These are phyloP conservation scores for Adela reaumurella DNA, from an alignment of 2,888 invertebrate genomes.

Conservation along the genomic window DNA sequence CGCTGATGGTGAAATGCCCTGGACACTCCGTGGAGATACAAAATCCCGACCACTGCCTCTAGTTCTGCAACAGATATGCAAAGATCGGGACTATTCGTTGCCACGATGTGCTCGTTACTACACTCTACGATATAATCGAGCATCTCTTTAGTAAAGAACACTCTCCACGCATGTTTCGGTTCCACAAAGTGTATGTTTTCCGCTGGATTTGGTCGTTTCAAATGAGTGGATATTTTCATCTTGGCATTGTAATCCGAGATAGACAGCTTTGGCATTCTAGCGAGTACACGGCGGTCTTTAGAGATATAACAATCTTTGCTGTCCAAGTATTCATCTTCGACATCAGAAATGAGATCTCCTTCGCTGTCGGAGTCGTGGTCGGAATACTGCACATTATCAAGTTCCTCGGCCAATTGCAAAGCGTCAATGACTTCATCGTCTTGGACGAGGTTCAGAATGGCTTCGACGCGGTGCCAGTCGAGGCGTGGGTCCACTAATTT, in stretches of 20 bases:
- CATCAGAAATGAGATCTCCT: constrained; percentile 26
- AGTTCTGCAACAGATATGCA: constrained; percentile 31
- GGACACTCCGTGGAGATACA: constrained; percentile 42
- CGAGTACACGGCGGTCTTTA: constrained; percentile 25
- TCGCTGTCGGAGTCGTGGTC: constrained; percentile 44
- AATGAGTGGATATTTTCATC: constrained; percentile 19
- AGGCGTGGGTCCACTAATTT: constrained; percentile 47
- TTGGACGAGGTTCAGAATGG: constrained; percentile 45
- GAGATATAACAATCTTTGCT: constrained; percentile 31
- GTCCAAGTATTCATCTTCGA: constrained; percentile 25
- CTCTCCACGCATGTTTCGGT: constrained; percentile 38
- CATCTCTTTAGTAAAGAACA: constrained; percentile 37
- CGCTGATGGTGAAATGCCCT: constrained; percentile 35
- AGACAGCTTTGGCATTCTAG: constrained; percentile 20
- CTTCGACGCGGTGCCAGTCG: constrained; percentile 50
- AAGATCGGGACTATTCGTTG: constrained; percentile 16
- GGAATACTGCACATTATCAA: constrained; percentile 33
- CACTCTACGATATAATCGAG: constrained; percentile 36
- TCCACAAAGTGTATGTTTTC: constrained; percentile 20
- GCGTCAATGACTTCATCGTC: constrained; percentile 42
- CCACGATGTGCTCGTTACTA: constrained; percentile 36
- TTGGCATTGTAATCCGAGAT: constrained; percentile 13
- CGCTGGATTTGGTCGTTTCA: constrained; percentile 23
- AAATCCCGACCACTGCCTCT: constrained; percentile 37
- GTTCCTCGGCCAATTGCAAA: constrained; percentile 37